A percentile compares a stretch with the other conserved stretches of the same genome.
phyloP scores from a whole-genome alignment of 2,113 vertebrate genomes.

The Rhynchomys soricoides region DNA sequence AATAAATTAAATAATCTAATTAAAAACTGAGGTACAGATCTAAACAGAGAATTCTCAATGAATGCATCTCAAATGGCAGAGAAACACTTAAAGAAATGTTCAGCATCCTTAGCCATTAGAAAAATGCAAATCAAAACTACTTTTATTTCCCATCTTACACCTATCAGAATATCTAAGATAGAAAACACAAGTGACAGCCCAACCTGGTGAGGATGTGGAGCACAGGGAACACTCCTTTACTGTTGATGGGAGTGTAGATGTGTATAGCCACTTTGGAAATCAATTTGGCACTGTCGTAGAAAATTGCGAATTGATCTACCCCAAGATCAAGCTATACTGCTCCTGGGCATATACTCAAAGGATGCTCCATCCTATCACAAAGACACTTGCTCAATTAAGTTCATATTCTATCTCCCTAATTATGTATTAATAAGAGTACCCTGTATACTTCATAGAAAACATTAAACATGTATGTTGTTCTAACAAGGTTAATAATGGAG shows the following conservation, averaged over 20 bases:
- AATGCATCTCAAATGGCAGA: not conserved
- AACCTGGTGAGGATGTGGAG: not conserved
- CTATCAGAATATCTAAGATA: not conserved
- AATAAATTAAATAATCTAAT: not conserved
- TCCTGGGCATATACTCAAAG: not conserved
- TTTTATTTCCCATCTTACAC: not conserved
- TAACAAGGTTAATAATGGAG: slow-evolving; percentile 7
- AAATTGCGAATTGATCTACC: not conserved
- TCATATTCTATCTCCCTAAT: not conserved
- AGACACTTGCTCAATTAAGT: not conserved
- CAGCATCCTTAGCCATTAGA: not conserved
- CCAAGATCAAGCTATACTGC: not conserved
- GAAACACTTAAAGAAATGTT: not conserved
- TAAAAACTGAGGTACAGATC: not conserved
- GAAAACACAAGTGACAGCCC: not conserved
- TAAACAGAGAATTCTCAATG: not conserved
- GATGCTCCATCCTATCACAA: not conserved
- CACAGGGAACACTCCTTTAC: not conserved
- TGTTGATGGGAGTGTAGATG: not conserved
- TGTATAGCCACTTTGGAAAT: not conserved
- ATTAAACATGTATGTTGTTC: not conserved
- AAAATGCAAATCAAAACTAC: not conserved
- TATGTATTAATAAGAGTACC: not conserved
- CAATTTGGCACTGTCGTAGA: not conserved
- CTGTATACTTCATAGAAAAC: slow-evolving; percentile 4